phyloP scores from a whole-genome alignment of 2,888 invertebrate genomes.

The Dolichopus griseipennis region DNA sequence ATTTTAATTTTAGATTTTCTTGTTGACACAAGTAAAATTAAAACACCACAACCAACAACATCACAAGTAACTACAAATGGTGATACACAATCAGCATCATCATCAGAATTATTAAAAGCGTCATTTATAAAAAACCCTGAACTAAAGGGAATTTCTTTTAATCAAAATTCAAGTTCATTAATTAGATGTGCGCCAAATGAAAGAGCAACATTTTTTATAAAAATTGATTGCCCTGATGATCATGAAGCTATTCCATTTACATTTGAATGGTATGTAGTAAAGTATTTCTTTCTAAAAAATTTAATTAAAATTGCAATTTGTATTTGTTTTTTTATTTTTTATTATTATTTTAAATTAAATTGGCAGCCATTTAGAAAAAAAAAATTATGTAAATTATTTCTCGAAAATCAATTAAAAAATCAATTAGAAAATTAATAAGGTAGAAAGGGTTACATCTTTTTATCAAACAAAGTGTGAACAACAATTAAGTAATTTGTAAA shows the following conservation, averaged over 20 bases:
- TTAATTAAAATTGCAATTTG: background rate
- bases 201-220: conserved; percentile 41
- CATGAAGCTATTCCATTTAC: conserved; percentile 37
- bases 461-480: too few species aligned
- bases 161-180: conserved; percentile 40
- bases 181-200: conserved; percentile 40
- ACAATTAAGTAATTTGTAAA: too few species aligned
- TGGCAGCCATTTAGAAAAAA: too few species aligned
- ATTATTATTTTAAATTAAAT: background rate
- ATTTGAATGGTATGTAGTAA: conserved; percentile 41
- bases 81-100: conserved; percentile 14
- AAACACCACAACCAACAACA: background rate
- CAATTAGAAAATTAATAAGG: too few species aligned
- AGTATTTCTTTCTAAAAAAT: background rate
- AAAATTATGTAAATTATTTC: too few species aligned
- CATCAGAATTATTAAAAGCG: conserved; percentile 15
- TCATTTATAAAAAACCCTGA: conserved; percentile 1
- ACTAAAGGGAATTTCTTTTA: conserved; percentile 34
- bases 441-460: too few species aligned
- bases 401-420: too few species aligned
- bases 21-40: background rate
- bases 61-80: background rate
- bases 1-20: background rate
- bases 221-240: conserved; percentile 39
- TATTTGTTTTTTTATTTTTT: background rate